A percentile compares a stretch with the other conserved stretches of the same genome.
These are phyloP conservation scores for Patiria pectinifera DNA, from an alignment of 53 echinoderm and acorn worm species.

Conservation along the genomic window DNA sequence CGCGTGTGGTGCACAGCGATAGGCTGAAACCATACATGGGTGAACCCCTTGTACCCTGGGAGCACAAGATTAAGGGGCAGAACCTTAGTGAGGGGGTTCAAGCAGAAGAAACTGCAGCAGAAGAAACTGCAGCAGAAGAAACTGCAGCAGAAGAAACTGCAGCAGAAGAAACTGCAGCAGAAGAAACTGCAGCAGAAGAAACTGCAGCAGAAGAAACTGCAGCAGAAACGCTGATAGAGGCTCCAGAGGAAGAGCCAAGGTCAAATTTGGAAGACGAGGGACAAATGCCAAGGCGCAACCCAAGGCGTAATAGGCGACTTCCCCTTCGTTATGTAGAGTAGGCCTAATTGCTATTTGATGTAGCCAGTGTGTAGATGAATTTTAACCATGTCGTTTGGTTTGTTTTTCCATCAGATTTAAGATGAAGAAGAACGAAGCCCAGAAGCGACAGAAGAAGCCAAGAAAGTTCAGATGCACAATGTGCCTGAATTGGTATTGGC, in stretches of 20 bases:
- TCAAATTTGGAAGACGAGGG: background rate
- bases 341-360: no score
- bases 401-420: background rate
- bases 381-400: background rate
- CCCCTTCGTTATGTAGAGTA: background rate
- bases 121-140: no score
- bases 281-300: background rate
- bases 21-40: slow-evolving; percentile 15
- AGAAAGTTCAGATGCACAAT: background rate
- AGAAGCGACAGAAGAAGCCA: background rate
- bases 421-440: background rate
- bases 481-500: background rate
- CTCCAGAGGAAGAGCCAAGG: background rate
- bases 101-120: background rate
- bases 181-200: no score
- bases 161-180: background rate
- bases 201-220: no score
- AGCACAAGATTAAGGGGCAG: slow-evolving; percentile 9
- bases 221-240: background rate
- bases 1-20: background rate
- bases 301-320: background rate
- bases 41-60: slow-evolving; percentile 21
- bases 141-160: no score
- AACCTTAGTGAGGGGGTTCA: background rate
- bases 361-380: no score